A percentile compares a stretch with the other conserved stretches of the same genome.
Evolutionary conservation across 2,888 invertebrate species (phyloP).

Genomic region (Lochmaea crataegi): DNA sequence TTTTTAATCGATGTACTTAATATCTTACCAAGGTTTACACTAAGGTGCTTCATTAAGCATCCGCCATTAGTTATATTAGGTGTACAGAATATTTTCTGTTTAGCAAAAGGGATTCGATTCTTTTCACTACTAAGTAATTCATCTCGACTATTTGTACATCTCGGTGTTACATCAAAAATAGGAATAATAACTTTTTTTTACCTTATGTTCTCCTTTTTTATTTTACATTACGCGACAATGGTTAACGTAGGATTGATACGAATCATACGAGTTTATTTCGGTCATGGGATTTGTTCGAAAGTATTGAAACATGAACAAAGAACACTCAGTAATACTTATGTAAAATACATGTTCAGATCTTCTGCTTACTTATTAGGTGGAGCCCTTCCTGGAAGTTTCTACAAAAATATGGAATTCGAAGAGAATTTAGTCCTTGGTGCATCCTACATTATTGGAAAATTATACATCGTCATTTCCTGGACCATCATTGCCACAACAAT

Average conservation of each 20-base stretch:
- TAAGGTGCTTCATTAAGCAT: background rate
- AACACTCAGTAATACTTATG: background rate
- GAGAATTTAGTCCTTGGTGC: background rate
- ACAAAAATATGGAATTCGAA: background rate
- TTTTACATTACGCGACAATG: background rate
- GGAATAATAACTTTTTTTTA: background rate
- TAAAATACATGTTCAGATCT: slow-evolving; percentile 1
- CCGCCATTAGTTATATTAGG: slow-evolving; percentile 6
- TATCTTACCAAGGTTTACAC: slow-evolving; percentile 27
- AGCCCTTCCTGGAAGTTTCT: background rate
- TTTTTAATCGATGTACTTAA: slow-evolving; percentile 24
- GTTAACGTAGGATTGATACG: background rate
- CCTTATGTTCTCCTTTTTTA: background rate
- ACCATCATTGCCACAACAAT: slow-evolving; percentile 24
- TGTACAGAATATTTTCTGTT: slow-evolving; percentile 4
- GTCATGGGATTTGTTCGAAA: background rate
- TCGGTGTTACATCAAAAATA: slow-evolving; percentile 1
- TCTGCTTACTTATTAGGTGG: background rate
- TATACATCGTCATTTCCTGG: slow-evolving; percentile 2
- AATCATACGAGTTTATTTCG: slow-evolving; percentile 6
- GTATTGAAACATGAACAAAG: background rate
- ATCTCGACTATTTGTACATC: background rate
- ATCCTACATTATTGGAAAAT: slow-evolving; percentile 15
- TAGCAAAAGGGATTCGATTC: slow-evolving; percentile 1
- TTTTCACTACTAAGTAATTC: background rate